Evolutionary conservation across 2,888 invertebrate genomes (phyloP).

Genomic region (Pardosa pseudoannulata): DNA sequence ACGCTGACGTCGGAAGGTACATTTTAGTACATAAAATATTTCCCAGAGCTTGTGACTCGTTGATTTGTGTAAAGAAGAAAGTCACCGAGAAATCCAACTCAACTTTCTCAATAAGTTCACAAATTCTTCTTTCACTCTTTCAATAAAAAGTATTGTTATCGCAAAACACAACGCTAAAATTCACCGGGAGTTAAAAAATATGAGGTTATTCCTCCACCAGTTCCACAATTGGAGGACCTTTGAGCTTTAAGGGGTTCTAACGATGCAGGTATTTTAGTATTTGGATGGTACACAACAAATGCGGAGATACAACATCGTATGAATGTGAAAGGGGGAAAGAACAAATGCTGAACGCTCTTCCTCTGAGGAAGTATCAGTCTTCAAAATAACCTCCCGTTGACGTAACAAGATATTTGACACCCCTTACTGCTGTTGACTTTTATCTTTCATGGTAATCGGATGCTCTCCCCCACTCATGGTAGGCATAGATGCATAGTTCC

Average conservation of each 20-base stretch:
- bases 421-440: slow-evolving; percentile 58
- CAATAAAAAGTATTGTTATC: slow-evolving; percentile 50
- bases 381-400: slow-evolving; percentile 41
- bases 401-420: background rate
- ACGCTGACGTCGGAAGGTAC: slow-evolving; percentile 35
- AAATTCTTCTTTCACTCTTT: slow-evolving; percentile 40
- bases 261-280: slow-evolving; percentile 35
- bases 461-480: slow-evolving; percentile 72
- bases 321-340: slow-evolving; percentile 50
- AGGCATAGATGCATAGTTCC: slow-evolving; percentile 96
- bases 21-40: slow-evolving; percentile 40
- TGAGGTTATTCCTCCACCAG: slow-evolving; percentile 53
- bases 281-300: slow-evolving; percentile 69
- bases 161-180: slow-evolving; percentile 69
- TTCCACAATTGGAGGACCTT: slow-evolving; percentile 39
- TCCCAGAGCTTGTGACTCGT: slow-evolving; percentile 64
- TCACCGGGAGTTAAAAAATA: slow-evolving; percentile 68
- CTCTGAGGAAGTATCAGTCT: slow-evolving; percentile 25
- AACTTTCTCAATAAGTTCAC: slow-evolving; percentile 32
- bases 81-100: slow-evolving; percentile 40
- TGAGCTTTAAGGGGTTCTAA: slow-evolving; percentile 46
- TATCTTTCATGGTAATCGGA: slow-evolving; percentile 73
- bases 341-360: slow-evolving; percentile 33
- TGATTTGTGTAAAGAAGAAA: slow-evolving; percentile 42
- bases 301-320: slow-evolving; percentile 51